phyloP scores from a whole-genome alignment of 2,888 invertebrate species.

The Tuta absoluta region DNA sequence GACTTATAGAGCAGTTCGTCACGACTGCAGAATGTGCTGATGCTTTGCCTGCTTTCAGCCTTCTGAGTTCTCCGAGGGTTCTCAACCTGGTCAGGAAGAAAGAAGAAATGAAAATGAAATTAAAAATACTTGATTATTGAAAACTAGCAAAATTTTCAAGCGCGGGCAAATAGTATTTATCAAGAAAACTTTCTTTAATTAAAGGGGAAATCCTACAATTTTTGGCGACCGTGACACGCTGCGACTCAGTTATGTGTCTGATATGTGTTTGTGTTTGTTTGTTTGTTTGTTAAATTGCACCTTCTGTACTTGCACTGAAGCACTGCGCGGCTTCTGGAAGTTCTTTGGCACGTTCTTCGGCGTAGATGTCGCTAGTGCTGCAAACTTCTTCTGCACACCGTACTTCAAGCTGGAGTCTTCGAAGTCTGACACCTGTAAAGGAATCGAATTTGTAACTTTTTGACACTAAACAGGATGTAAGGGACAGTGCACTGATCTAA shows the following conservation, averaged over 20 bases:
- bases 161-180: no score
- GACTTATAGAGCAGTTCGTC: conserved; percentile 55
- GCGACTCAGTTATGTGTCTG: no score
- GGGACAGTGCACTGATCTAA: no score
- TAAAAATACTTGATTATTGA: no score
- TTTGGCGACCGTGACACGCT: no score
- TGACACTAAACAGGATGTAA: no score
- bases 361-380: conserved; percentile 58
- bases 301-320: conserved; percentile 46
- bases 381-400: conserved; percentile 49
- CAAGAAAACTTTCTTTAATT: no score
- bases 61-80: conserved; percentile 32
- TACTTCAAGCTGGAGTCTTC: conserved; percentile 66
- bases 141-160: no score
- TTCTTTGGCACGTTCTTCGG: conserved; percentile 46
- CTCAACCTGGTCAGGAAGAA: background rate
- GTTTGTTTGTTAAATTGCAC: background rate
- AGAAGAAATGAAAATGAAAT: no score
- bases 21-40: conserved; percentile 44
- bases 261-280: no score
- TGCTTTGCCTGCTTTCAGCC: conserved; percentile 37
- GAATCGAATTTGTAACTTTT: background rate
- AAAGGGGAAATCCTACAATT: no score
- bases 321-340: conserved; percentile 50
- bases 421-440: conserved; percentile 66